Percentiles rank a stretch among this genome's conserved stretches.
Evolutionary conservation across 2,797 vertebrate species (phyloP).

Genomic region (Melanotaenia nigrans): DNA sequence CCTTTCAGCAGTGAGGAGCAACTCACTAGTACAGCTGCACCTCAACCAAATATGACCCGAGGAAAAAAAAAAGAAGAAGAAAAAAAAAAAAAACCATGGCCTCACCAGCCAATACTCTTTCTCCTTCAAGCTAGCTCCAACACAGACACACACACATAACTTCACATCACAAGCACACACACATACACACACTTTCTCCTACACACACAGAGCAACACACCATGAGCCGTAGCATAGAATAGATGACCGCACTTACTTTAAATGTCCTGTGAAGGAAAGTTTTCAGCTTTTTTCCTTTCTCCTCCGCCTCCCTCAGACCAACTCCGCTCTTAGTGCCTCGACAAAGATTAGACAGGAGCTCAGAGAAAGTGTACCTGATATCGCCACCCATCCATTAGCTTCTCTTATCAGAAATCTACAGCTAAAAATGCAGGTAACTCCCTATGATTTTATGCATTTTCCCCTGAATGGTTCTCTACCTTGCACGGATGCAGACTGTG

Average conservation of each 20-base stretch:
- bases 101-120: constrained; percentile 75
- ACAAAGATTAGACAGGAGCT: constrained; percentile 56
- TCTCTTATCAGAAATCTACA: constrained; percentile 66
- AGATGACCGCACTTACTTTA: constrained; percentile 99
- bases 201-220: constrained; percentile 55
- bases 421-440: constrained; percentile 65
- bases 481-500: constrained; percentile 92
- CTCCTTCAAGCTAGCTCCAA: constrained; percentile 65
- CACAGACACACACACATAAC: constrained; percentile 12
- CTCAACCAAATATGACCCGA: constrained; percentile 69
- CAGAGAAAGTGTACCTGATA: constrained; percentile 51
- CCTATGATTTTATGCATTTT: constrained; percentile 76
- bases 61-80: constrained; percentile 46
- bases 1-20: constrained; percentile 44
- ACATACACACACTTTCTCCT: constrained; percentile 24
- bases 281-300: constrained; percentile 73
- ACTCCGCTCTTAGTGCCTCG: constrained; percentile 55
- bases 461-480: constrained; percentile 83
- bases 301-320: constrained; percentile 74
- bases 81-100: constrained; percentile 72
- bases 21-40: constrained; percentile 61
- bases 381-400: constrained; percentile 49
- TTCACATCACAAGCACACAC: background rate
- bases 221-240: constrained; percentile 84
- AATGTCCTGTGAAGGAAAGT: constrained; percentile 94